Conservation (phyloP, 2,113 vertebrate species). For the Eurypyga helias region DNA sequence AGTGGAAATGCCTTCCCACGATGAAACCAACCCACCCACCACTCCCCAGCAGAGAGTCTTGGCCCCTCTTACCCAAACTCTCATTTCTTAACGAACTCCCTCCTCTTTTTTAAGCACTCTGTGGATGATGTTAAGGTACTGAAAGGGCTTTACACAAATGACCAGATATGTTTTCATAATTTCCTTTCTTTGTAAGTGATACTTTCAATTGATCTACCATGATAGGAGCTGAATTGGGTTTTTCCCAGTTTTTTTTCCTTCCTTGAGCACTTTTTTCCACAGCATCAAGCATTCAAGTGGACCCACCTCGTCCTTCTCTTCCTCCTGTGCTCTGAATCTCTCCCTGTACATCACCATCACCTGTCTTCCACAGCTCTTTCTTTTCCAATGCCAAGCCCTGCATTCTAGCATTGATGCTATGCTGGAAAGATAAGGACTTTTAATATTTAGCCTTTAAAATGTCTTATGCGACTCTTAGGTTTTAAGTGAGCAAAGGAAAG, state of each 20-base stretch:
- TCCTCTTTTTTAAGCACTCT: neutral
- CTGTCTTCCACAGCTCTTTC: neutral
- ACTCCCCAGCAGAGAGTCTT: neutral
- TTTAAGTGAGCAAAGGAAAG: neutral
- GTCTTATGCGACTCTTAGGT: neutral
- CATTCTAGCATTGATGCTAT: neutral
- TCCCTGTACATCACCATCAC: neutral
- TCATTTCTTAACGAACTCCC: neutral
- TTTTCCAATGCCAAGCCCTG: neutral
- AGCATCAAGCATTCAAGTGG: neutral
- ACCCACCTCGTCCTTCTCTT: neutral
- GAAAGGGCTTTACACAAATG: neutral
- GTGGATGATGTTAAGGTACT: neutral
- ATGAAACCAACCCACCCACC: conserved; percentile 2
- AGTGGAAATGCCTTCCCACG: neutral
- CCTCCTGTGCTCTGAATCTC: neutral
- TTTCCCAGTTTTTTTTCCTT: neutral
- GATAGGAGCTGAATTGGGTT: neutral
- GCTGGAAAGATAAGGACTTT: neutral
- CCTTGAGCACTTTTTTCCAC: neutral
- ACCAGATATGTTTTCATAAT: neutral
- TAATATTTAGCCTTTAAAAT: neutral
- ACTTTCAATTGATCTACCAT: neutral
- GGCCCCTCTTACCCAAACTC: neutral
- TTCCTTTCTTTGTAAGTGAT: neutral